Base-by-base conservation (phyloP, 2,888 invertebrate genomes). In the Entomobrya proxima region DNA sequence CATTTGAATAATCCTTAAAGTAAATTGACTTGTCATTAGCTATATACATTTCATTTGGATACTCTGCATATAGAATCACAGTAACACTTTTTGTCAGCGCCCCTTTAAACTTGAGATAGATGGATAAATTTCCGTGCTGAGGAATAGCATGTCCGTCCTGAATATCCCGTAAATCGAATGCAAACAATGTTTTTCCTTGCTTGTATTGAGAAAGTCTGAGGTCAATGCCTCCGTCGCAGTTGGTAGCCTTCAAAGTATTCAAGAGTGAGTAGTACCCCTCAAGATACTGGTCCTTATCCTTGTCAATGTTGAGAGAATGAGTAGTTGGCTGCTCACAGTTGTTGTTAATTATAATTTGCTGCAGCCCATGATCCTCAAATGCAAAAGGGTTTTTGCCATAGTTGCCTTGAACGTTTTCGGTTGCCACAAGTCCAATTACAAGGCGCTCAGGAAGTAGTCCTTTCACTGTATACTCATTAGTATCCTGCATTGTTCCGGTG, bases 391-490 rank as follows among this genome's bases (percentile, higher is more conserved):
- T 74, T 18, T 37, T 69, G 5, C 0, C 15, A 30, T 67, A 78
- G 3, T 30, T 52, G 11, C 86, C 86, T 18, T 67, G 69, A 6
- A 76, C 37, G 30, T 79, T 76, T n/a, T 40, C 44, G 7, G 80
- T 83, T 11, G 30, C 37, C 0, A 85, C 86, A 4, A 89, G 15
- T 13, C 61, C 87, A 40, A 89, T 50, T 3, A 86, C n/a, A 3
- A 89, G 1, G 11, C 88, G 78, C 35, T 74, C 27, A 0, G 88
- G 86, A 1, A 88, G 11, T 0, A 85, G 27, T 35, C 87, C 87
- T 2, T 30, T 50, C 6, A 89, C 1, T 3, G 88, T 6, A 21
- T 64, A 76, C 21, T 84, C 84, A 58, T 89, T 89, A 27, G 47
- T 6, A 27, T 40, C n/a, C 18, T 50, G 50, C 0, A 27, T 13